Evolutionary conservation across 2,888 invertebrate species (phyloP).

Genomic region (Acheta domesticus): DNA sequence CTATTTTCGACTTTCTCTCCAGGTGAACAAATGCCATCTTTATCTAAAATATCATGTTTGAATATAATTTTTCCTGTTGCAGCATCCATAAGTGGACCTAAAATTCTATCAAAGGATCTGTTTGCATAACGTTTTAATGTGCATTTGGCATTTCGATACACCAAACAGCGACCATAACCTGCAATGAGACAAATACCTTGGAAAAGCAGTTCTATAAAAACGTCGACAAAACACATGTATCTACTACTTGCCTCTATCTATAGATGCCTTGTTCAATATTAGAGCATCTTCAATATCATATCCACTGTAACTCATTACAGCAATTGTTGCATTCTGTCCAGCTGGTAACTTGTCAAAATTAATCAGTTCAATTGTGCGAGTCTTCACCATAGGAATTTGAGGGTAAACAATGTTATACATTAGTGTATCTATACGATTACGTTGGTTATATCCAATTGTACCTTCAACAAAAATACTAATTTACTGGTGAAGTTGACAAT

Average conservation of each 20-base stretch:
- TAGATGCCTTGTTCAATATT: slow-evolving; percentile 91
- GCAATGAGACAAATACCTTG: slow-evolving; percentile 24
- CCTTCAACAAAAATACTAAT: slow-evolving; percentile 51
- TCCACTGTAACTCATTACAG: slow-evolving; percentile 98
- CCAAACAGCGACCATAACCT: slow-evolving; percentile 83
- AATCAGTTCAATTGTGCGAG: slow-evolving; percentile 83
- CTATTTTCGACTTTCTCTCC: slow-evolving; percentile 82
- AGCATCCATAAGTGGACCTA: slow-evolving; percentile 86
- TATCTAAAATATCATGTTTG: slow-evolving; percentile 81
- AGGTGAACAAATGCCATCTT: slow-evolving; percentile 90
- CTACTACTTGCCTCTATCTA: slow-evolving; percentile 72
- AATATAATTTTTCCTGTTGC: slow-evolving; percentile 78
- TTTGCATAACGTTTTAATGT: slow-evolving; percentile 89
- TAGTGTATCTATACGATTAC: slow-evolving; percentile 92
- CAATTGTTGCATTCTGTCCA: slow-evolving; percentile 98
- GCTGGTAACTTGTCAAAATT: slow-evolving; percentile 95
- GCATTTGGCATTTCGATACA: slow-evolving; percentile 89
- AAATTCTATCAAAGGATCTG: slow-evolving; percentile 87
- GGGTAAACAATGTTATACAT: slow-evolving; percentile 96
- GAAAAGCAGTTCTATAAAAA: not conserved
- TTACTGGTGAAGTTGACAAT: too few species aligned
- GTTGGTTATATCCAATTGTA: slow-evolving; percentile 94
- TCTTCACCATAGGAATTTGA: slow-evolving; percentile 93
- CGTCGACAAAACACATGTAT: not conserved
- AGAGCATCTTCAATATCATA: slow-evolving; percentile 99